These are phyloP conservation scores for Leptopilina syphax DNA, from an alignment of 2,888 invertebrate species.

Conservation along the genomic window DNA sequence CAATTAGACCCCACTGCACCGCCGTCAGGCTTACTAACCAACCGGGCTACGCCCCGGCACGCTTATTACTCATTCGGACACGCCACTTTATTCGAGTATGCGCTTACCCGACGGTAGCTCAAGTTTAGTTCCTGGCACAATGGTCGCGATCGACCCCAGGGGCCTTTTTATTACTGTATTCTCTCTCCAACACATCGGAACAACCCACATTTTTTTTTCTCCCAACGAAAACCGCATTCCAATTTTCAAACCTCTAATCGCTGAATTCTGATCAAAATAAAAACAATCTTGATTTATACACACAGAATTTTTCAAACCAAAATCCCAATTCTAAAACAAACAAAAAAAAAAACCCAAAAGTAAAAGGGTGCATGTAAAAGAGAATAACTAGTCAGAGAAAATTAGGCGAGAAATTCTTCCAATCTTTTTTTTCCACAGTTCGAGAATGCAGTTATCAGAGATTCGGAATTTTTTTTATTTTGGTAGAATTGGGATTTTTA, in stretches of 20 bases:
- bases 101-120: constrained; percentile 59
- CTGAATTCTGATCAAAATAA: constrained; percentile 17
- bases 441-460: constrained; percentile 39
- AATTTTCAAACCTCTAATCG: constrained; percentile 29
- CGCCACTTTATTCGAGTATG: constrained; percentile 70
- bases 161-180: constrained; percentile 57
- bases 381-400: not conserved
- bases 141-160: constrained; percentile 61
- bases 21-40: constrained; percentile 70
- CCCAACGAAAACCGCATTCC: constrained; percentile 44
- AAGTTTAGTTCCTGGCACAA: constrained; percentile 59
- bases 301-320: constrained; percentile 3
- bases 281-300: constrained; percentile 26
- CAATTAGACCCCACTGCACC: constrained; percentile 73
- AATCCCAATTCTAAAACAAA: not conserved
- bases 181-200: constrained; percentile 39
- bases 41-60: constrained; percentile 74
- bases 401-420: constrained; percentile 33
- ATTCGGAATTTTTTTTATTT: too few species aligned
- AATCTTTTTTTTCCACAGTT: constrained; percentile 46
- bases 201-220: constrained; percentile 49
- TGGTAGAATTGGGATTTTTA: not conserved
- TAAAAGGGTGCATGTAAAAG: not conserved
- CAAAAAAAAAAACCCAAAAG: not conserved
- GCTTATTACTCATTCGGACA: constrained; percentile 75